Evolutionary conservation across 2,888 invertebrate genomes (phyloP).

Genomic region (Brachycybe producta): DNA sequence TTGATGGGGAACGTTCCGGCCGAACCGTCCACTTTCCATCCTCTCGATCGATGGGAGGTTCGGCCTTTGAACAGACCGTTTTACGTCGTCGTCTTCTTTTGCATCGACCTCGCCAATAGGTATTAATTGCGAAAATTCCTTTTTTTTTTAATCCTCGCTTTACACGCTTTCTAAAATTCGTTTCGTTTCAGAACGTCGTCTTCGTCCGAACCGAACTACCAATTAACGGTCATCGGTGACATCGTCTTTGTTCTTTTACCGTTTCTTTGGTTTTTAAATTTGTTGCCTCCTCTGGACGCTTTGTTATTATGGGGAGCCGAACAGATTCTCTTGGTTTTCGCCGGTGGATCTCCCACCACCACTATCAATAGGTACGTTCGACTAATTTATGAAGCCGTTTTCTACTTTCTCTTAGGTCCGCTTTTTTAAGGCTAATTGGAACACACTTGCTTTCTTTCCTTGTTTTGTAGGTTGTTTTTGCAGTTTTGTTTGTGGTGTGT

Average conservation of each 20-base stretch:
- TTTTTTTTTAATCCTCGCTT: neutral
- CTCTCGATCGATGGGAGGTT: conserved; percentile 14
- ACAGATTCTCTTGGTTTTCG: conserved; percentile 14
- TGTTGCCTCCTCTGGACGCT: conserved; percentile 18
- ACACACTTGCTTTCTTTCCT: neutral
- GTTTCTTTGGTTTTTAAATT: conserved; percentile 17
- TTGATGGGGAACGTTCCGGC: conserved; percentile 13
- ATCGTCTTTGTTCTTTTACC: conserved; percentile 17
- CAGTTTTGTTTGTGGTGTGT: conserved; percentile 8
- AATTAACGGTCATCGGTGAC: neutral
- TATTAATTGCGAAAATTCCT: conserved; percentile 1
- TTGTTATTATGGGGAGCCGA: conserved; percentile 16
- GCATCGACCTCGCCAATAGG: conserved; percentile 11
- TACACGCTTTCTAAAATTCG: neutral
- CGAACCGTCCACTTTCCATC: conserved; percentile 16
- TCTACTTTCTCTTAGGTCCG: neutral
- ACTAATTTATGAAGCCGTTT: neutral
- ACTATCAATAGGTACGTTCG: conserved; percentile 6
- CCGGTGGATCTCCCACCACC: conserved; percentile 15
- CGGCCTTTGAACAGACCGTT: conserved; percentile 17
- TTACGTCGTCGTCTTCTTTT: conserved; percentile 13
- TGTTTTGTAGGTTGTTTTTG: conserved; percentile 3
- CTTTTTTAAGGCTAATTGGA: neutral
- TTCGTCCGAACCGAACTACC: too few species aligned
- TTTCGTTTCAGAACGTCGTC: neutral